Evolutionary conservation across 1,140 invertebrate genomes (phyloP).

Genomic region (Zaprionus ghesquierei): DNA sequence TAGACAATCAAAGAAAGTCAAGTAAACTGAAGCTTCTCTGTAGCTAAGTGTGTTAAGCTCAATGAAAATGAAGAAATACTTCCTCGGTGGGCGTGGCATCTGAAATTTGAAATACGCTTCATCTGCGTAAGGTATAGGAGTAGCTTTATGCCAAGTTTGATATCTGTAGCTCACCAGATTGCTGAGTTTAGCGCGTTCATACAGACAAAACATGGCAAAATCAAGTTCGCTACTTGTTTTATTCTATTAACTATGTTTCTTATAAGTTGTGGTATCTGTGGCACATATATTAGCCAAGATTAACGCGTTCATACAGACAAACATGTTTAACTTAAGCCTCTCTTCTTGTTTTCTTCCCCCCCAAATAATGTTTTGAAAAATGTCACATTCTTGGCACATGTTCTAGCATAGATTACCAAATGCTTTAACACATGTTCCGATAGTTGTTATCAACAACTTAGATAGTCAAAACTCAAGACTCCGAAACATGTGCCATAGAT

Average conservation of each 20-base stretch:
- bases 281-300: too few relatives aligned
- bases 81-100: background rate
- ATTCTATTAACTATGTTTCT: too few relatives aligned
- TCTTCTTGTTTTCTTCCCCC: too few relatives aligned
- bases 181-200: too few relatives aligned
- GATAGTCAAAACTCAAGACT: background rate
- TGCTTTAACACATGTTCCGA: conserved; percentile 38
- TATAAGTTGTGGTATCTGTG: background rate
- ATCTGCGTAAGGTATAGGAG: background rate
- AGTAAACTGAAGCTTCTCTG: too few relatives aligned
- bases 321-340: too few relatives aligned
- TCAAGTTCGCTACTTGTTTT: too few relatives aligned
- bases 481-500: conserved; percentile 1
- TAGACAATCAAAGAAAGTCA: too few relatives aligned
- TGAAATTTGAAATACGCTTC: background rate
- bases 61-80: background rate
- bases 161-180: background rate
- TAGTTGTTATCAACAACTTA: conserved; percentile 31
- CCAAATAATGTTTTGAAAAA: conserved; percentile 18
- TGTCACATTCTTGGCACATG: conserved; percentile 41
- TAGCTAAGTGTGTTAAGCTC: too few relatives aligned
- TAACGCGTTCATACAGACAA: too few relatives aligned
- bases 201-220: too few relatives aligned
- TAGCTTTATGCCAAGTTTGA: background rate
- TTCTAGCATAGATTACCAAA: conserved; percentile 12